phyloP scores from a whole-genome alignment of 2,113 vertebrate species.

The Nesogale talazaci region DNA sequence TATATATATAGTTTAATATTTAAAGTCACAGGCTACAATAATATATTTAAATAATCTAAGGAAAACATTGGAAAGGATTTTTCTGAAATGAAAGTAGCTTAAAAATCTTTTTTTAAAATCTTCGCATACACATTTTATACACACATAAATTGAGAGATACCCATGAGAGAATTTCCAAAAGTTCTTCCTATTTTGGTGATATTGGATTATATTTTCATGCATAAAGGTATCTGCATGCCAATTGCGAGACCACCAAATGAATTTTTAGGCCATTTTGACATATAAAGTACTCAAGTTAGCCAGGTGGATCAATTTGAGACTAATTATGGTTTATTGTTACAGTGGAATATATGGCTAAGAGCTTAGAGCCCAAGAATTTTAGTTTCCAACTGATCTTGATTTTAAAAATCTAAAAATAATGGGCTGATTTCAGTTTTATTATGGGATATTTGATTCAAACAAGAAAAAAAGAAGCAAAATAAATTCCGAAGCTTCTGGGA shows the following conservation, averaged over 20 bases:
- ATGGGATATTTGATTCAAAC: neutral
- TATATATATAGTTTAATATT: too few relatives aligned
- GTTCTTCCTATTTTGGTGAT: neutral
- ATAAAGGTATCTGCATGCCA: too few relatives aligned
- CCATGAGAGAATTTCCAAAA: neutral
- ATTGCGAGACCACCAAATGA: too few relatives aligned
- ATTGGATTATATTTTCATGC: neutral
- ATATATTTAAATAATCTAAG: conserved; percentile 1
- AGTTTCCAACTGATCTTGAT: neutral
- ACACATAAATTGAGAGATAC: neutral
- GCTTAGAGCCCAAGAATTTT: neutral
- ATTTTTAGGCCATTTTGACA: too few relatives aligned
- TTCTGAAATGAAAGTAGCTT: too few relatives aligned
- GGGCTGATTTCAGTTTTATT: neutral
- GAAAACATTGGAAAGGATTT: neutral
- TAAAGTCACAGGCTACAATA: neutral
- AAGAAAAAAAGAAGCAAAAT: neutral
- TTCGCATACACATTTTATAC: too few relatives aligned
- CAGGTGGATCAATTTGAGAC: too few relatives aligned
- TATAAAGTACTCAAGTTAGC: too few relatives aligned
- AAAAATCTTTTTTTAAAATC: too few relatives aligned
- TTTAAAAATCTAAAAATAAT: neutral
- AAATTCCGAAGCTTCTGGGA: neutral
- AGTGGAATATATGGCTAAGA: neutral
- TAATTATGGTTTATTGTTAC: too few relatives aligned